These are phyloP conservation scores for Corbicula japonica DNA, from an alignment of 2,888 invertebrate species.

Conservation along the genomic window DNA sequence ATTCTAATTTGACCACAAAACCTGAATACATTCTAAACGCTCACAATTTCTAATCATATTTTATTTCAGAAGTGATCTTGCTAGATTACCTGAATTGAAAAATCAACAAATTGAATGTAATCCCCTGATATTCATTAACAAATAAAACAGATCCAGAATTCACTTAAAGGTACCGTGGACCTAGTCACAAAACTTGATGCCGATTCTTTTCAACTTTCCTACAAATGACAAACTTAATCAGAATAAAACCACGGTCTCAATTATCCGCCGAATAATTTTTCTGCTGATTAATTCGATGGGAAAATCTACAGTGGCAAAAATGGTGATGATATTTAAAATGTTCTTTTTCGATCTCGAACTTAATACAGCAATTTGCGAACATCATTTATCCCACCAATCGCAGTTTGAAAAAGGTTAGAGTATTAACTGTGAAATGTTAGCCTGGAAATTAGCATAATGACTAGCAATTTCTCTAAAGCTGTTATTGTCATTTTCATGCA, in stretches of 20 bases:
- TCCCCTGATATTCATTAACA: constrained; percentile 44
- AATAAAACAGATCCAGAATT: constrained; percentile 11
- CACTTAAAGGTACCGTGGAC: no score
- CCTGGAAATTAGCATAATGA: constrained; percentile 59
- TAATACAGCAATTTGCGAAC: constrained; percentile 18
- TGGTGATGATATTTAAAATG: constrained; percentile 23
- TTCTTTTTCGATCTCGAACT: background rate
- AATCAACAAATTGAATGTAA: constrained; percentile 38
- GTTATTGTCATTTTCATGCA: no score
- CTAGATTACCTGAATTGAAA: constrained; percentile 37
- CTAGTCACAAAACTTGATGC: constrained; percentile 30
- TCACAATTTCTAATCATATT: constrained; percentile 32
- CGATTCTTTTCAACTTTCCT: constrained; percentile 41
- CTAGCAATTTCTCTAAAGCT: no score
- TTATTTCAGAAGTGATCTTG: constrained; percentile 10
- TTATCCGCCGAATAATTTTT: constrained; percentile 42
- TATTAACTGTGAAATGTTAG: constrained; percentile 52
- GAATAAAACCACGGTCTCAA: constrained; percentile 32
- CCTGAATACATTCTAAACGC: constrained; percentile 13
- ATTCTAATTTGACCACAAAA: constrained; percentile 34
- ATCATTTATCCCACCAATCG: constrained; percentile 14
- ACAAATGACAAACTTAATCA: constrained; percentile 54
- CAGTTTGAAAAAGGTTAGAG: constrained; percentile 50
- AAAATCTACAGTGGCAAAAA: constrained; percentile 24
- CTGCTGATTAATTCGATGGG: constrained; percentile 49